Conservation (phyloP, 1,140 invertebrate species). For the Venturia canescens region DNA sequence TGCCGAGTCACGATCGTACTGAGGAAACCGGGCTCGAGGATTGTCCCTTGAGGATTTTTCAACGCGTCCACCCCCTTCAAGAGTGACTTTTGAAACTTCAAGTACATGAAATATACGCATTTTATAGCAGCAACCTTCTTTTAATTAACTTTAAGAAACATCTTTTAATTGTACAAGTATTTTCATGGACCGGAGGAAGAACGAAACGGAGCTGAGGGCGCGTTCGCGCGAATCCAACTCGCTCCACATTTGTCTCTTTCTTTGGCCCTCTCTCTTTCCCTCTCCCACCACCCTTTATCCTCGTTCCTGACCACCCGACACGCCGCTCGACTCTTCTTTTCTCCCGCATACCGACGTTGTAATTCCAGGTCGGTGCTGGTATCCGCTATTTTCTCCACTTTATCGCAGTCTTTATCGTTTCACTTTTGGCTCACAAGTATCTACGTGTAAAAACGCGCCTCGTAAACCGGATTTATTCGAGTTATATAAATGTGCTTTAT, state of each 20-base stretch:
- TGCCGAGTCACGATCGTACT: too few relatives aligned
- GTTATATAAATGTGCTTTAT: neutral
- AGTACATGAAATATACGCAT: too few relatives aligned
- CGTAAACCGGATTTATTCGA: neutral
- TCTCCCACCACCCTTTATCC: neutral
- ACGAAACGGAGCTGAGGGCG: conserved; percentile 35
- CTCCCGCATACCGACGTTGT: conserved; percentile 55
- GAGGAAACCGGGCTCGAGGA: too few relatives aligned
- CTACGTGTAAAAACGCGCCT: conserved; percentile 1
- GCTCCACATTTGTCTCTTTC: neutral
- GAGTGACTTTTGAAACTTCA: too few relatives aligned
- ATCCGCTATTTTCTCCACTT: conserved; percentile 27
- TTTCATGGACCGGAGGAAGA: conserved; percentile 7
- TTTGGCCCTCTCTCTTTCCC: neutral
- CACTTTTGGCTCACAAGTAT: conserved; percentile 13
- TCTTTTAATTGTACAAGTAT: conserved; percentile 64
- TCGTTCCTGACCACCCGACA: neutral
- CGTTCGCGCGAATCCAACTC: conserved; percentile 34
- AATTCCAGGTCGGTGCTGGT: conserved; percentile 54
- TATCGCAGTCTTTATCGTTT: conserved; percentile 21
- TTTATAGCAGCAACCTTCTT: conserved; percentile 48
- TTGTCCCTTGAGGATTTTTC: too few relatives aligned
- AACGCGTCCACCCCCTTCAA: too few relatives aligned
- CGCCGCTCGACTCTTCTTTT: neutral
- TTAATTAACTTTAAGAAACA: conserved; percentile 70